Percentiles rank a stretch among this genome's conserved stretches.
phyloP scores from a whole-genome alignment of 2,113 vertebrate species.

The Vulpes vulpes region DNA sequence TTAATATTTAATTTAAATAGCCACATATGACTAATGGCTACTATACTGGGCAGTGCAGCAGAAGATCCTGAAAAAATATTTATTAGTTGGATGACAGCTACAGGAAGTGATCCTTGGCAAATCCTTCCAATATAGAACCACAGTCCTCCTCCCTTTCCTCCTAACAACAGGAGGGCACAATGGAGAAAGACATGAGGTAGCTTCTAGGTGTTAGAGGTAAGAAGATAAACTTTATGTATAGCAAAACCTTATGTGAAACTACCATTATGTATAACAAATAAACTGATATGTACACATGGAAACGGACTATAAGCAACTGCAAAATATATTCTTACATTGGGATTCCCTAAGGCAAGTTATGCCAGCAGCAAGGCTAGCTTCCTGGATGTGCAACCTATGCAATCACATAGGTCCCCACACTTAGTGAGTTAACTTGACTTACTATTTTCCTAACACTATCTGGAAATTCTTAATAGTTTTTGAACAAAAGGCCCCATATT shows the following conservation, averaged over 20 bases:
- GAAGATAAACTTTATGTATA: background rate
- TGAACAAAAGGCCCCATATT: background rate
- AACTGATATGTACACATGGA: background rate
- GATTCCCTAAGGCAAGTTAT: background rate
- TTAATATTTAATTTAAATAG: slow-evolving; percentile 27
- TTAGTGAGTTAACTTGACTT: background rate
- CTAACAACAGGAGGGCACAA: background rate
- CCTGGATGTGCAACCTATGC: background rate
- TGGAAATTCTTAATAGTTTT: background rate
- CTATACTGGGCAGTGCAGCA: background rate
- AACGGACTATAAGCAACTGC: background rate
- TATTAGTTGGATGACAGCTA: background rate
- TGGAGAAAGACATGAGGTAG: background rate
- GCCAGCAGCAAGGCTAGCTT: background rate
- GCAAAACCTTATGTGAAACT: background rate
- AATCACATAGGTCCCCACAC: background rate
- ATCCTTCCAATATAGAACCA: background rate
- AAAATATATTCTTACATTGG: background rate
- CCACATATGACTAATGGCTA: background rate
- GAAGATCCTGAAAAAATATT: background rate
- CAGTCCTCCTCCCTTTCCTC: too few species aligned
- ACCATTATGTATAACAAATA: background rate
- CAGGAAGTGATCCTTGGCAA: background rate
- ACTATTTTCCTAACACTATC: background rate
- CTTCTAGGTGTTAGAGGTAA: background rate